A percentile compares a stretch with the other conserved stretches of the same genome.
These are phyloP conservation scores for Pyrrhura leucotis DNA, from an alignment of 2,797 vertebrate genomes.

Conservation along the genomic window DNA sequence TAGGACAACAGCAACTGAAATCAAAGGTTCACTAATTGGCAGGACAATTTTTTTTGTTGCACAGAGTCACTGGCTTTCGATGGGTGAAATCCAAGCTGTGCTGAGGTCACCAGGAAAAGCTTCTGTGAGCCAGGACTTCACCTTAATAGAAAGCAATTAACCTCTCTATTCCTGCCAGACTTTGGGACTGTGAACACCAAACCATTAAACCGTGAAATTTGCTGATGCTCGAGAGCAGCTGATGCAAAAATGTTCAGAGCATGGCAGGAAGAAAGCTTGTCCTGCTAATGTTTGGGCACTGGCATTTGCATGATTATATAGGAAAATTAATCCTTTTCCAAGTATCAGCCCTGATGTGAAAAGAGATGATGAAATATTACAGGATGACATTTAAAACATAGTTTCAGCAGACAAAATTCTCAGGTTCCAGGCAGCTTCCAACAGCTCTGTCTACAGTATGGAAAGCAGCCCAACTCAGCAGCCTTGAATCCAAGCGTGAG, in stretches of 20 bases:
- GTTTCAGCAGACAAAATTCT: background rate
- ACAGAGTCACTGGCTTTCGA: background rate
- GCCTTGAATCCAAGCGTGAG: fast-evolving
- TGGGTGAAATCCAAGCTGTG: constrained; percentile 20
- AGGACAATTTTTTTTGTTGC: constrained; percentile 31
- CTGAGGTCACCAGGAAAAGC: constrained; percentile 33
- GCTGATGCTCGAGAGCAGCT: background rate
- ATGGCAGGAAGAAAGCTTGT: background rate
- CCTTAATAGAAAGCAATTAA: constrained; percentile 65
- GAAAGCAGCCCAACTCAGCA: background rate
- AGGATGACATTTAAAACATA: constrained; percentile 2
- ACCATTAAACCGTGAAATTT: background rate
- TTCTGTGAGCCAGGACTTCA: constrained; percentile 16
- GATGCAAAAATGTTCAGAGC: background rate
- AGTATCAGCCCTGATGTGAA: constrained; percentile 10
- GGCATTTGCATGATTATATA: background rate
- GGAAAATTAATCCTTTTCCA: background rate
- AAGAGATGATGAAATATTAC: constrained; percentile 19
- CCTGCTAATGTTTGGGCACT: background rate
- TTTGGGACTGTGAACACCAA: constrained; percentile 2
- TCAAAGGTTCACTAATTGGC: constrained; percentile 37
- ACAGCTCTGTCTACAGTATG: background rate
- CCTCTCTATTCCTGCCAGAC: background rate
- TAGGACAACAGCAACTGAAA: constrained; percentile 8
- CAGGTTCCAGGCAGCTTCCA: background rate